Conservation (phyloP, 1,140 invertebrate species). For the Phthorimaea operculella region DNA sequence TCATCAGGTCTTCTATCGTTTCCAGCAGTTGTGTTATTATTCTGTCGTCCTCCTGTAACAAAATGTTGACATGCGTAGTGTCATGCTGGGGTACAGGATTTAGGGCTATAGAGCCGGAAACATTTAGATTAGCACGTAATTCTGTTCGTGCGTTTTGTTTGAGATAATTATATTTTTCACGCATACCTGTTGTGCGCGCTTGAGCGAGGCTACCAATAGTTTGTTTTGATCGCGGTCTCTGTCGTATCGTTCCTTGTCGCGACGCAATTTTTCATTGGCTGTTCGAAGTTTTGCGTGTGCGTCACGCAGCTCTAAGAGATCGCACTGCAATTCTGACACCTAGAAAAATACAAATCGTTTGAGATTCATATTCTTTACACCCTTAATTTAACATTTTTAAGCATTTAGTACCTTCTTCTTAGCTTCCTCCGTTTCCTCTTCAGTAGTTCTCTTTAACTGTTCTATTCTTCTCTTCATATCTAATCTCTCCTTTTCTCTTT, state of each 20-base stretch:
- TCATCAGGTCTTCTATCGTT: conserved; percentile 81
- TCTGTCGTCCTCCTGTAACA: conserved; percentile 70
- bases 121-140: no score
- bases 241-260: conserved; percentile 88
- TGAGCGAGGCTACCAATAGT: conserved; percentile 69
- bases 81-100: conserved; percentile 1
- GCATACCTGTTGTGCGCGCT: conserved; percentile 58
- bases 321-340: conserved; percentile 82
- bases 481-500: conserved; percentile 87
- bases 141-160: no score
- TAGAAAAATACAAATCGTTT: conserved; percentile 13
- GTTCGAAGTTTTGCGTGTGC: conserved; percentile 91
- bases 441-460: conserved; percentile 83
- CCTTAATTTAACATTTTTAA: neutral
- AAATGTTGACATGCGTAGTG: neutral
- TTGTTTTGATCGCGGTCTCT: conserved; percentile 78
- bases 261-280: conserved; percentile 89
- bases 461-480: conserved; percentile 88
- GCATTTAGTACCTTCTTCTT: conserved; percentile 77
- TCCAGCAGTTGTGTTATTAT: conserved; percentile 77
- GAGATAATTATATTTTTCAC: no score
- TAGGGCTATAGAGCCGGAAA: no score
- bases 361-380: neutral
- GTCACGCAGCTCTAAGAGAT: conserved; percentile 87
- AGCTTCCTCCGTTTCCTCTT: conserved; percentile 90